These are phyloP conservation scores for Chalcis sispes DNA, from an alignment of 2,888 invertebrate genomes.

Conservation along the genomic window DNA sequence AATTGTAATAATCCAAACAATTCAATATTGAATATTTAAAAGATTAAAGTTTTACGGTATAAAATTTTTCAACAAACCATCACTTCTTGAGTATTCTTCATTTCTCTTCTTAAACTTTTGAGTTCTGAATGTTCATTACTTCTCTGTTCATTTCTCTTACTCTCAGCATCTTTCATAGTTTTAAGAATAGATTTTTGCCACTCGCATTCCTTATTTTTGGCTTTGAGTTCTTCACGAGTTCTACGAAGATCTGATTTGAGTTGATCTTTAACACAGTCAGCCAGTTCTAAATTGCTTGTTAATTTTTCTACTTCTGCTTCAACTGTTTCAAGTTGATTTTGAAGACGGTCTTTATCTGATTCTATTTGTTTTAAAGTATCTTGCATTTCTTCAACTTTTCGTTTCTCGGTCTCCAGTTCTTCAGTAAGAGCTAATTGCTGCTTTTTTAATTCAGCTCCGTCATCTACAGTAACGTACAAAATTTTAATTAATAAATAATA, in stretches of 20 bases:
- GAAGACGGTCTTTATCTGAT: slow-evolving; percentile 76
- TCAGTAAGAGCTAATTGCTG: slow-evolving; percentile 64
- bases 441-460: slow-evolving; percentile 56
- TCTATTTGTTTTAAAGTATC: slow-evolving; percentile 76
- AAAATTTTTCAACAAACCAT: slow-evolving; percentile 60
- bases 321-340: slow-evolving; percentile 77
- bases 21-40: slow-evolving; percentile 3
- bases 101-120: slow-evolving; percentile 65
- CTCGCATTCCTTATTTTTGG: slow-evolving; percentile 78
- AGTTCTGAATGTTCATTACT: slow-evolving; percentile 64
- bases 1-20: slow-evolving; percentile 7
- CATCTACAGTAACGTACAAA: background rate
- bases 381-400: slow-evolving; percentile 73
- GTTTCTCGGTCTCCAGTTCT: slow-evolving; percentile 64
- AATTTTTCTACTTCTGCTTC: slow-evolving; percentile 76
- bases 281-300: slow-evolving; percentile 66
- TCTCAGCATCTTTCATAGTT: slow-evolving; percentile 68
- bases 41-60: background rate
- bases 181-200: slow-evolving; percentile 78
- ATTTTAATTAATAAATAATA: slow-evolving; percentile 9
- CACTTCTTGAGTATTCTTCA: slow-evolving; percentile 66
- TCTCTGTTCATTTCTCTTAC: slow-evolving; percentile 66
- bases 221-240: slow-evolving; percentile 76
- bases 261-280: slow-evolving; percentile 76
- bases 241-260: slow-evolving; percentile 77